Percentiles rank a stretch among this genome's conserved stretches.
phyloP scores from a whole-genome alignment of 1,140 invertebrate genomes.

The Andricus grossulariae region DNA sequence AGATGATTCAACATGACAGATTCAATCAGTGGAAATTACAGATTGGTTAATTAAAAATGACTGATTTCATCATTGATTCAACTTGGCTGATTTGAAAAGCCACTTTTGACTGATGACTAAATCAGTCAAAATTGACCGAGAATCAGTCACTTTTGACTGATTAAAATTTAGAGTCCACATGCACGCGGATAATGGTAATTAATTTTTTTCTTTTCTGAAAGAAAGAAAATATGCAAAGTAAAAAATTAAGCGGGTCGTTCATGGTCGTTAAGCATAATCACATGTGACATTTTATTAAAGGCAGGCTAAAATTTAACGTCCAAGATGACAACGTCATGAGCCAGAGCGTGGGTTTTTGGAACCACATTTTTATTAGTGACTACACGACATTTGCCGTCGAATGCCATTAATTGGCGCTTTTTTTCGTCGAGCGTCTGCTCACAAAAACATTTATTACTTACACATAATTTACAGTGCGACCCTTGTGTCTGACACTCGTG shows the following conservation, averaged over 20 bases:
- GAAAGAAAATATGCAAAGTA: neutral
- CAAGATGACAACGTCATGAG: slow-evolving; percentile 24
- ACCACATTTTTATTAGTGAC: slow-evolving; percentile 29
- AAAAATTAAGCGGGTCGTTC: slow-evolving; percentile 13
- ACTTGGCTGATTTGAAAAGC: too few relatives aligned
- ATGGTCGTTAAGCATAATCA: slow-evolving; percentile 22
- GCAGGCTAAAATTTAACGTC: slow-evolving; percentile 15
- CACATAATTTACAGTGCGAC: slow-evolving; percentile 30
- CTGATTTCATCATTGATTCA: too few relatives aligned
- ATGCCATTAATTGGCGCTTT: slow-evolving; percentile 28
- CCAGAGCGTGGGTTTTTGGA: slow-evolving; percentile 26
- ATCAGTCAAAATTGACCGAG: too few relatives aligned
- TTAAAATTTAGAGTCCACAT: too few relatives aligned
- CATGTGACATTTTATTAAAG: slow-evolving; percentile 25
- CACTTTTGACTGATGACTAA: too few relatives aligned
- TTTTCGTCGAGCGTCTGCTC: slow-evolving; percentile 15
- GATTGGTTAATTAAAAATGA: too few relatives aligned
- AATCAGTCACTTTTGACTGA: too few relatives aligned
- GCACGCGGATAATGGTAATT: neutral
- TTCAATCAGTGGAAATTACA: too few relatives aligned
- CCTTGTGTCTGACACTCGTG: slow-evolving; percentile 24
- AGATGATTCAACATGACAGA: too few relatives aligned
- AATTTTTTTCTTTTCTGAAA: neutral
- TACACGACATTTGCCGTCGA: slow-evolving; percentile 30
- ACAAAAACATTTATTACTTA: slow-evolving; percentile 29